Percentiles rank a stretch among this genome's conserved stretches.
Evolutionary conservation across 2,113 vertebrate genomes (phyloP).

Genomic region (Takifugu bimaculatus): DNA sequence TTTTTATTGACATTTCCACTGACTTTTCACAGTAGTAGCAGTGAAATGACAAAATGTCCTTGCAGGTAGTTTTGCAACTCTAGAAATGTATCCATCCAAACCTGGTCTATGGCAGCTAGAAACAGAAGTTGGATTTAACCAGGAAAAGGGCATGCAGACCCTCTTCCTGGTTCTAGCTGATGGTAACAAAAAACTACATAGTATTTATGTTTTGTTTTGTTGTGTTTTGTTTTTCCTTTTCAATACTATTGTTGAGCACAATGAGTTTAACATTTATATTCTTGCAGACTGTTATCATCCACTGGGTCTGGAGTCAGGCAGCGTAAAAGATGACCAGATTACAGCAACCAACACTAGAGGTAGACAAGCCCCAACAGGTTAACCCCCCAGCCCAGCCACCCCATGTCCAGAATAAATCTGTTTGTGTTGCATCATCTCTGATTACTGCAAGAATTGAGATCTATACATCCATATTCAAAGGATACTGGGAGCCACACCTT

Average conservation of each 20-base stretch:
- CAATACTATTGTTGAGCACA: not conserved
- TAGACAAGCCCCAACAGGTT: constrained; percentile 46
- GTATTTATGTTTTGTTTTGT: not conserved
- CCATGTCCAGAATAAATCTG: no score
- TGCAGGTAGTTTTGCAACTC: constrained; percentile 85
- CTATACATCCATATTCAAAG: constrained; percentile 61
- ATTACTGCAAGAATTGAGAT: no score
- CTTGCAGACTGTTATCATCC: constrained; percentile 81
- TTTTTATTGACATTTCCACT: not conserved
- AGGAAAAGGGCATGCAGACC: constrained; percentile 88
- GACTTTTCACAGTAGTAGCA: not conserved
- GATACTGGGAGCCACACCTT: constrained; percentile 83
- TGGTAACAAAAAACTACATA: constrained; percentile 68
- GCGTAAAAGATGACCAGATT: constrained; percentile 81
- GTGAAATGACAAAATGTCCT: constrained; percentile 3
- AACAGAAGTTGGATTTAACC: constrained; percentile 84
- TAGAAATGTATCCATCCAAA: constrained; percentile 90
- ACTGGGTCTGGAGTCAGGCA: constrained; percentile 81
- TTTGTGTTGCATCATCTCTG: no score
- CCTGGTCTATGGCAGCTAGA: constrained; percentile 90
- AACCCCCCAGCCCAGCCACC: no score
- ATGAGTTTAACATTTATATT: constrained; percentile 4
- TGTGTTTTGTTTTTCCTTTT: not conserved
- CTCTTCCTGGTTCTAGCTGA: constrained; percentile 85
- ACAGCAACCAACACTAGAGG: constrained; percentile 76